Evolutionary conservation across 2,113 vertebrate genomes (phyloP).

Genomic region (Myrmophylax atrothorax): DNA sequence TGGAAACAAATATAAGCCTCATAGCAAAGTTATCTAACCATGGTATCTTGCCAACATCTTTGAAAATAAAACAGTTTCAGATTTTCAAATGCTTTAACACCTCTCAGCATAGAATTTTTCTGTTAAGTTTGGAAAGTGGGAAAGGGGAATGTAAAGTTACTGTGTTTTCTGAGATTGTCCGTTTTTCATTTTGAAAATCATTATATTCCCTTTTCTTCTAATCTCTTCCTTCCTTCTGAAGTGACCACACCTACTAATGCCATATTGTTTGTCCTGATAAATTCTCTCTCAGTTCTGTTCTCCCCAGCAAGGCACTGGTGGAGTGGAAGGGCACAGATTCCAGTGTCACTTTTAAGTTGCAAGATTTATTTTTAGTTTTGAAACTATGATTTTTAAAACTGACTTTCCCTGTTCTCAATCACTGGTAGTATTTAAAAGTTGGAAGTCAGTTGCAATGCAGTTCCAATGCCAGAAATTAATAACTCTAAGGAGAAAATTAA

Average conservation of each 20-base stretch:
- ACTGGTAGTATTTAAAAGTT: background rate
- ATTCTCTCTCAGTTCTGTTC: background rate
- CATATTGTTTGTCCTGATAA: background rate
- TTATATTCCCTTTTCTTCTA: background rate
- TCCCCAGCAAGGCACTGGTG: too few species aligned
- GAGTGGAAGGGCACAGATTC: background rate
- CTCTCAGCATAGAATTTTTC: background rate
- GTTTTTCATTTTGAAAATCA: background rate
- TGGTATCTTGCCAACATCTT: background rate
- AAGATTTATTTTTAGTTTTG: background rate
- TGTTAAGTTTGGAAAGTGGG: background rate
- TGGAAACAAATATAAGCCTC: background rate
- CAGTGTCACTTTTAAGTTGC: background rate
- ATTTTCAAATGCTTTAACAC: background rate
- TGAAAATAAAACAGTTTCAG: background rate
- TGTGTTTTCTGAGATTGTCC: background rate
- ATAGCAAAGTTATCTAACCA: background rate
- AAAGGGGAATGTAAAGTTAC: background rate
- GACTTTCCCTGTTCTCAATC: background rate
- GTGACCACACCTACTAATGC: background rate
- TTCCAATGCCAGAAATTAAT: background rate
- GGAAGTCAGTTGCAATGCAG: background rate
- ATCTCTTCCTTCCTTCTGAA: background rate
- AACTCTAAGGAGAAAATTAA: background rate
- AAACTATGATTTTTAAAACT: background rate